Base-by-base conservation (phyloP, 2,888 invertebrate species). In the Seira ritae region DNA sequence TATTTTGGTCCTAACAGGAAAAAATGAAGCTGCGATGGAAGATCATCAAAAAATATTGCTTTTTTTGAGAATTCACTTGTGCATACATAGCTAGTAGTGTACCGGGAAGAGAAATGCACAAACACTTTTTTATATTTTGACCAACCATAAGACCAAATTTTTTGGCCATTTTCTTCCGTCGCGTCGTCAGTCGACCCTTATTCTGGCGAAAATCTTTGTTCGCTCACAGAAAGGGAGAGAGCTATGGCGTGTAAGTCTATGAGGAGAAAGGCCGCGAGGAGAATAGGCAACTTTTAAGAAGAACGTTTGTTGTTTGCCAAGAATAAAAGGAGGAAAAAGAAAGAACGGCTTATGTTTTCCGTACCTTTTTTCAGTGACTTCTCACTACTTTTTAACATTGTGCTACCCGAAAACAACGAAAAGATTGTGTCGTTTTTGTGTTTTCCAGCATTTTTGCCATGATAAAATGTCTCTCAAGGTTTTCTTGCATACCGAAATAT, bases 401-500 rank as follows among this genome's bases (percentile, higher is more conserved):
- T 8, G 3, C 2, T 50, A n/a, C 6, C 3, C 3, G 50, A 50
- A 50, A 50, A 50, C 3, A 50, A 50, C 15, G 17, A 50, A 50
- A 50, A n/a, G n/a, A 50, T 50, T 50, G 6, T 50, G 50, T 50
- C 50, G 50, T 50, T 50, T n/a, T 50, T 8, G 3, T 50, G 50
- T 12, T 50, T 31, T 50, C 50, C 50, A n/a, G 50, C 17, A 1
- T 50, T 31, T 50, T n/a, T 50, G 3, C 15, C 12, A 15, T 50
- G 15, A 50, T 2, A 50, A 50, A 50, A 50, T 50, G 42, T 50
- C 3, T 31, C 17, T 3, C 6, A 50, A 8, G 17, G 15, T 50
- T 50, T n/a, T 50, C 50, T n/a, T 50, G 50, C 50, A 50, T 50
- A 50, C 50, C 12, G 50, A 50, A 50, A n/a, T 50, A 50, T 50